Evolutionary conservation across 2,797 vertebrate genomes (phyloP).

Genomic region (Lophius americanus): DNA sequence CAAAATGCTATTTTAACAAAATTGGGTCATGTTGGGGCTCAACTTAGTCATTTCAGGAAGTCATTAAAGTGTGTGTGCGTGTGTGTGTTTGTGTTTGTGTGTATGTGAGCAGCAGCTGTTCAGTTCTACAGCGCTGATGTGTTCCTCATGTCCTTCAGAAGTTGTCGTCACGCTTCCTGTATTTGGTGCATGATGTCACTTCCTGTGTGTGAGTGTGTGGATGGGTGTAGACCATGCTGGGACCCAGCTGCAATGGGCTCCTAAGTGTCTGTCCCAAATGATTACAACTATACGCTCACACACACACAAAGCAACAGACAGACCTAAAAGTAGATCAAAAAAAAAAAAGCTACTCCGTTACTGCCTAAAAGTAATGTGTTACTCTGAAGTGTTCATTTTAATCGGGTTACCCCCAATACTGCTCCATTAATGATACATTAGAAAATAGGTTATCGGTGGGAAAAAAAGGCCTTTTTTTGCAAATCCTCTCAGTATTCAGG

Average conservation of each 20-base stretch:
- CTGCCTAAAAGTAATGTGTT: too few relatives aligned
- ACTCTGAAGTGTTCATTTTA: too few relatives aligned
- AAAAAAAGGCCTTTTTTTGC: too few relatives aligned
- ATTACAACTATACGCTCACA: conserved; percentile 6
- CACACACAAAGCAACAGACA: conserved; percentile 21
- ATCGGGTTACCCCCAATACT: too few relatives aligned
- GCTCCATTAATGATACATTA: too few relatives aligned
- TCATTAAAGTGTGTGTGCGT: conserved; percentile 6
- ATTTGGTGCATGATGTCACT: conserved; percentile 79
- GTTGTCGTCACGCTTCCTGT: conserved; percentile 77
- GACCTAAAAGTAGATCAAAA: not conserved
- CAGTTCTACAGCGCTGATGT: conserved; percentile 53
- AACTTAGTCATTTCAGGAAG: conserved; percentile 7
- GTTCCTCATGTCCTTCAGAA: conserved; percentile 67
- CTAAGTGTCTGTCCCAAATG: conserved; percentile 31
- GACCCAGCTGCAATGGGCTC: conserved; percentile 69
- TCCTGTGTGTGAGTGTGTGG: conserved; percentile 61
- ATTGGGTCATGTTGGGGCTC: conserved; percentile 8
- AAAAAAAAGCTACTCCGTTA: too few relatives aligned
- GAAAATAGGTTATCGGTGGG: too few relatives aligned
- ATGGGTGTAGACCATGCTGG: conserved; percentile 59
- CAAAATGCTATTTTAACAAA: conserved; percentile 39
- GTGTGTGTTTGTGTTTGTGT: conserved; percentile 22
- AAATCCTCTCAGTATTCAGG: too few relatives aligned
- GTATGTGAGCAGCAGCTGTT: conserved; percentile 58